These are phyloP conservation scores for Siphamia tubifer DNA, from an alignment of 2,113 vertebrate genomes.

Conservation along the genomic window DNA sequence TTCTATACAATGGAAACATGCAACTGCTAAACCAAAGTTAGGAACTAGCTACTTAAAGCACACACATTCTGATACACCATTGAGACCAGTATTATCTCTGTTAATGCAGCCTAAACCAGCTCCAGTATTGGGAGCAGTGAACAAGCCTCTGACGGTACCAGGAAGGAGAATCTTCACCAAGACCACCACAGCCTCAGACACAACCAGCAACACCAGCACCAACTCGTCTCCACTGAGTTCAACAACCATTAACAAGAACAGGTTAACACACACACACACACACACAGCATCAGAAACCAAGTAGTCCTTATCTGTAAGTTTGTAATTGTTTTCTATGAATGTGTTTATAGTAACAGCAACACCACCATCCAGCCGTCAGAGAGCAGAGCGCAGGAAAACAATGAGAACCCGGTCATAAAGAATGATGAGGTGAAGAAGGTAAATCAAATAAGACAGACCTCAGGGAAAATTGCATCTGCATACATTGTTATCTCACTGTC, in stretches of 20 bases:
- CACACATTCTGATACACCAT: too few relatives aligned
- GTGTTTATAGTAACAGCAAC: constrained; percentile 73
- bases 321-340: neutral
- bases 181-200: constrained; percentile 81
- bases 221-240: constrained; percentile 87
- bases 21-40: too few relatives aligned
- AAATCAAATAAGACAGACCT: constrained; percentile 50
- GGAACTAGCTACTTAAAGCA: too few relatives aligned
- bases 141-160: constrained; percentile 93
- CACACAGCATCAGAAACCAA: neutral
- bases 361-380: constrained; percentile 85
- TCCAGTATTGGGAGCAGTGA: constrained; percentile 91
- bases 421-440: constrained; percentile 86
- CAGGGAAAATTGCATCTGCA: neutral
- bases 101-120: constrained; percentile 87
- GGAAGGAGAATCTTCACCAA: constrained; percentile 90
- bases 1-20: too few relatives aligned
- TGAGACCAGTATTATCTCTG: too few relatives aligned
- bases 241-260: constrained; percentile 86
- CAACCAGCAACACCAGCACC: constrained; percentile 85
- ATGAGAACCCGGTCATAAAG: constrained; percentile 93
- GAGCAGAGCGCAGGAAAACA: constrained; percentile 92
- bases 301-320: neutral
- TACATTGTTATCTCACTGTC: neutral
- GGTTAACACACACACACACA: constrained; percentile 68